Evolutionary conservation across 2,888 invertebrate species (phyloP).

Genomic region (Calliphora vomitoria): DNA sequence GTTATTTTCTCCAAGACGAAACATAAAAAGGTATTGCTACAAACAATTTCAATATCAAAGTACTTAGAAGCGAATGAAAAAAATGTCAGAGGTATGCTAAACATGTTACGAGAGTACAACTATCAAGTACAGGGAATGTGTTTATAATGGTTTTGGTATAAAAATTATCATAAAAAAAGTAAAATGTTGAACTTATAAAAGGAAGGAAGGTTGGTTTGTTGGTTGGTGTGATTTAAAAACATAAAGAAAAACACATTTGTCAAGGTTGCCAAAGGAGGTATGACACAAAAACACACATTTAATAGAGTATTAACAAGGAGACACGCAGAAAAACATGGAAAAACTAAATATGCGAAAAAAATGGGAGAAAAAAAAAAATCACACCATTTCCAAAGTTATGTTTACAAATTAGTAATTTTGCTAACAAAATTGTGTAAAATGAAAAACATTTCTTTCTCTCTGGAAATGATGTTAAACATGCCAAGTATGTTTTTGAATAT

Average conservation of each 20-base stretch:
- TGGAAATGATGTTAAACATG: conserved; percentile 44
- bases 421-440: neutral
- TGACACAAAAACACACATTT: conserved; percentile 6
- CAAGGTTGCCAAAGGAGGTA: conserved; percentile 23
- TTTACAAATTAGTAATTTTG: neutral
- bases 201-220: neutral
- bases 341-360: no score
- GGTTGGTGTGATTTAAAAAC: neutral
- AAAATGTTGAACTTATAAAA: neutral
- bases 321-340: neutral
- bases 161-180: conserved; percentile 49
- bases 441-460: neutral
- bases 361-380: neutral
- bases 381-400: conserved; percentile 44
- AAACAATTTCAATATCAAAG: conserved; percentile 38
- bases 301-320: conserved; percentile 24
- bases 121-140: conserved; percentile 43
- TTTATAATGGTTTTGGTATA: conserved; percentile 49
- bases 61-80: neutral
- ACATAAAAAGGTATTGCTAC: conserved; percentile 3
- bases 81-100: conserved; percentile 31
- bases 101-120: conserved; percentile 16
- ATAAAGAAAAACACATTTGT: conserved; percentile 26
- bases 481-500: neutral
- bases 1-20: neutral